Percentiles rank a stretch among this genome's conserved stretches.
Evolutionary conservation across 2,113 vertebrate genomes (phyloP).

Genomic region (Fregetta grallaria): DNA sequence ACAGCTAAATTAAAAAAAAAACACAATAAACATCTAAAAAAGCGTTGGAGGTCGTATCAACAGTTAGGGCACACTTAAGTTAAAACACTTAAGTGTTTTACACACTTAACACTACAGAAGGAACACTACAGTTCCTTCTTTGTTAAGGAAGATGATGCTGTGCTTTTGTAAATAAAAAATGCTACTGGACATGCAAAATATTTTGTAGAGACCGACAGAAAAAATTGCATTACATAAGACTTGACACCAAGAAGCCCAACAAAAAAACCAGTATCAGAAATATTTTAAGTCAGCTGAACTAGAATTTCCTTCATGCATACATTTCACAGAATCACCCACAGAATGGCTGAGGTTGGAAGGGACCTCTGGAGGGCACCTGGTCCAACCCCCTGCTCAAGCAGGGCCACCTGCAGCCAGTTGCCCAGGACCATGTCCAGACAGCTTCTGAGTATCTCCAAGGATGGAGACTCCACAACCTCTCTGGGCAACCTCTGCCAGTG

Average conservation of each 20-base stretch:
- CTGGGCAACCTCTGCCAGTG: background rate
- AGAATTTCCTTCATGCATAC: background rate
- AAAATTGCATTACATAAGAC: background rate
- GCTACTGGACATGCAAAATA: background rate
- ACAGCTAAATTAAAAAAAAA: background rate
- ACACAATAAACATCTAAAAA: background rate
- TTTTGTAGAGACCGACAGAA: background rate
- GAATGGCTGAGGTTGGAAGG: background rate
- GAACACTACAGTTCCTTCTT: background rate
- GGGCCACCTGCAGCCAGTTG: background rate
- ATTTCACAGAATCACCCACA: background rate
- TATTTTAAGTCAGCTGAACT: background rate
- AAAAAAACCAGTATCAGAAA: background rate
- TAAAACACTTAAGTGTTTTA: background rate
- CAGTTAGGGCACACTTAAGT: background rate
- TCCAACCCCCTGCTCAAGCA: background rate
- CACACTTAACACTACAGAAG: background rate
- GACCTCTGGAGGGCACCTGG: background rate
- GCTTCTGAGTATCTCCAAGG: background rate
- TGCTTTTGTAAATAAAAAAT: background rate
- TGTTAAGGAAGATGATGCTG: background rate
- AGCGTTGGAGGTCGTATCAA: background rate
- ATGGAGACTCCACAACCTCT: background rate
- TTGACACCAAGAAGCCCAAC: background rate
- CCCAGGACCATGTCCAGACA: background rate